Conservation (phyloP, 2,888 invertebrate genomes). For the Amaurobius ferox region DNA sequence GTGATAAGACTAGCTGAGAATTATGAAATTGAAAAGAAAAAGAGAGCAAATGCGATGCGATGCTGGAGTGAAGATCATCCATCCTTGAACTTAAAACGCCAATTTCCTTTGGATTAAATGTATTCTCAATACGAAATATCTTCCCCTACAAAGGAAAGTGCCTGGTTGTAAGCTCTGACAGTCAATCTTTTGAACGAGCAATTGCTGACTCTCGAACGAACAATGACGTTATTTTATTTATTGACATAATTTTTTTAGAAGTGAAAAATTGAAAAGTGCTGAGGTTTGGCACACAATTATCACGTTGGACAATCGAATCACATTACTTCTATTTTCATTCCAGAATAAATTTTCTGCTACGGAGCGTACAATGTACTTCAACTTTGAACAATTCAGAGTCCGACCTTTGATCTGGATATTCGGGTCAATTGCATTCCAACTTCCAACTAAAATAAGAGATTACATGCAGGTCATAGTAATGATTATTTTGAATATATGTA, state of each 20-base stretch:
- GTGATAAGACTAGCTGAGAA: slow-evolving; percentile 24
- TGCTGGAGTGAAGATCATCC: neutral
- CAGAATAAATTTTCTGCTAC: neutral
- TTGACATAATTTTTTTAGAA: neutral
- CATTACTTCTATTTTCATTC: neutral
- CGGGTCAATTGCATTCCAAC: neutral
- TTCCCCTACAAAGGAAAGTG: slow-evolving; percentile 13
- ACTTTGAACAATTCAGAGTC: neutral
- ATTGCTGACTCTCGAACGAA: neutral
- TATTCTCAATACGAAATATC: neutral
- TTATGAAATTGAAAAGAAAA: too few species aligned
- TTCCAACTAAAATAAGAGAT: too few species aligned
- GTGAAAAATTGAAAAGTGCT: neutral
- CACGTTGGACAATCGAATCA: neutral
- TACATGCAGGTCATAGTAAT: too few species aligned
- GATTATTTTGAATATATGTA: too few species aligned
- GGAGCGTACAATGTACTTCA: neutral
- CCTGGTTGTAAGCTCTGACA: neutral
- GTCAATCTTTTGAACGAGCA: neutral
- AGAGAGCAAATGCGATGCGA: too few species aligned
- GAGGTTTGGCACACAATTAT: neutral
- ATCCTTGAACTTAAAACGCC: neutral
- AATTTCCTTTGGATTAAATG: neutral
- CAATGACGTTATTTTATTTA: slow-evolving; percentile 1
- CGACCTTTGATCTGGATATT: neutral